Conservation (phyloP, 2,113 vertebrate genomes). For the Pluvialis apricaria region DNA sequence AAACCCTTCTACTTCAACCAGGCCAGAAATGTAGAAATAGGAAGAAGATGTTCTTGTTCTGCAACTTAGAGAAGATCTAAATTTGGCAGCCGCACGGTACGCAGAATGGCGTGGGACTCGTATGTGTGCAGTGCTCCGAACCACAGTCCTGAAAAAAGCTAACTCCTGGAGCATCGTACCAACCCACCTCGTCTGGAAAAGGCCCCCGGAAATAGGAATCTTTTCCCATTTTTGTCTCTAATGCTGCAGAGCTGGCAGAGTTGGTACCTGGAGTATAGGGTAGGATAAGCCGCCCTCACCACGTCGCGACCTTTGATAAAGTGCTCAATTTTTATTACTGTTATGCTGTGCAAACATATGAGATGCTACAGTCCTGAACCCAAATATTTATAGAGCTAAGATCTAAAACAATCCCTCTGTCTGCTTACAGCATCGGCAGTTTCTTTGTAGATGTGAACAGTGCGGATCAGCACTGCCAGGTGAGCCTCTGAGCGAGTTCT, state of each 20-base stretch:
- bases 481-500: background rate
- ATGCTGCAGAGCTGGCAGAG: background rate
- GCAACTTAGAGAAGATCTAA: background rate
- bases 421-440: background rate
- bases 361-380: background rate
- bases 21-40: constrained; percentile 30
- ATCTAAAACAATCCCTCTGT: background rate
- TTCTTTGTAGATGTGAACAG: background rate
- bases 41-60: constrained; percentile 35
- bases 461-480: background rate
- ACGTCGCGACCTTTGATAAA: background rate
- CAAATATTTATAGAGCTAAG: background rate
- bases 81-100: background rate
- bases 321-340: background rate
- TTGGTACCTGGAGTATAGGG: background rate
- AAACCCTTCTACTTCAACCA: constrained; percentile 1
- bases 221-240: background rate
- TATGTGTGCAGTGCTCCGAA: accelerated
- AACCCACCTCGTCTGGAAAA: background rate
- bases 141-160: background rate
- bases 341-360: accelerated
- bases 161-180: accelerated
- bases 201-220: background rate
- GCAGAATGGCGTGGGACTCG: background rate
- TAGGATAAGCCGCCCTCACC: background rate